Conservation (phyloP, 2,113 vertebrate species). For the Rutilus rutilus region DNA sequence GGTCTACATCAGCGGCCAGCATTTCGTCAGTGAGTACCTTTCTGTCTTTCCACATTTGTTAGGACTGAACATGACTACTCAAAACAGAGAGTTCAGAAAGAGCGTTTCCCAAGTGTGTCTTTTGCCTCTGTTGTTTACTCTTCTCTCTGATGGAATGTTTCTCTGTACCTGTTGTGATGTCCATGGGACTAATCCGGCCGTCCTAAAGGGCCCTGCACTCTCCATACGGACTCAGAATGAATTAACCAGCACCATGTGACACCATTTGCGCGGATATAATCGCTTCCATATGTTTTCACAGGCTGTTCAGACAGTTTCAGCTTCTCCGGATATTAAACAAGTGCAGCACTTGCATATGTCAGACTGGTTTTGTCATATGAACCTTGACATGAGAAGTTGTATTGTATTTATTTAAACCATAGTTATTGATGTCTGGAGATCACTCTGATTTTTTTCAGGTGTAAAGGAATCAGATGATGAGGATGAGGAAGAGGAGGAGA, state of each 20-base stretch:
- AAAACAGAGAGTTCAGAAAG: background rate
- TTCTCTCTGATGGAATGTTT: background rate
- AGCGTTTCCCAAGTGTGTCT: constrained; percentile 14
- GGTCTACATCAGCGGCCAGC: constrained; percentile 80
- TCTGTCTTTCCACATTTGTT: background rate
- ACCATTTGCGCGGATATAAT: constrained; percentile 7
- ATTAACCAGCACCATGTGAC: background rate
- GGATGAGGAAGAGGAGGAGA: constrained; percentile 76
- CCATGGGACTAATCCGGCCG: background rate
- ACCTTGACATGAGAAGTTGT: background rate
- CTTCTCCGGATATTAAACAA: constrained; percentile 13
- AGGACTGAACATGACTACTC: background rate
- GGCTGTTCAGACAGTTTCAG: constrained; percentile 16
- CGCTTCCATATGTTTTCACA: constrained; percentile 28
- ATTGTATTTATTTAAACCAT: background rate
- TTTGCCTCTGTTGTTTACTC: constrained; percentile 21
- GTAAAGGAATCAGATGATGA: constrained; percentile 76
- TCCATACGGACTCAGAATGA: constrained; percentile 19
- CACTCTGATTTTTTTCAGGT: constrained; percentile 60
- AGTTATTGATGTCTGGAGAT: background rate
- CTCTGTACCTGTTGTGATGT: background rate
- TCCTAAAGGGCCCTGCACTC: background rate
- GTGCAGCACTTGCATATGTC: background rate
- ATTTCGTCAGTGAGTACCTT: constrained; percentile 79
- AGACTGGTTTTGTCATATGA: constrained; percentile 7